phyloP scores from a whole-genome alignment of 2,797 vertebrate genomes.

The Catostomus latipinnis region DNA sequence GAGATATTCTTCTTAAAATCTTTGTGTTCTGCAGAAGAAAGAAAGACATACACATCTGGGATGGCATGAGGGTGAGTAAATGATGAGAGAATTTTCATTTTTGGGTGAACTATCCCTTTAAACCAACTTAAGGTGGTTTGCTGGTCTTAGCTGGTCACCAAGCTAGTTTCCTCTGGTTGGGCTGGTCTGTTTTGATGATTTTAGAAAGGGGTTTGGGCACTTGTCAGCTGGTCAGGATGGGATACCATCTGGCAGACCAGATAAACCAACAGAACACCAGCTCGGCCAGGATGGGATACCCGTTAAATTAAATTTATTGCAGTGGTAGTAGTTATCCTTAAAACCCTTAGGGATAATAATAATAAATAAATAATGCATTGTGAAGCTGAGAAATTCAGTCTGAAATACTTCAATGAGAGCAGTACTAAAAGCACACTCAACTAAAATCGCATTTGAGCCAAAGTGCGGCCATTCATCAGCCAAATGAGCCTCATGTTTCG shows the following conservation, averaged over 20 bases:
- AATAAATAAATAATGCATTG: neutral
- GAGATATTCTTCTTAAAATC: too few relatives aligned
- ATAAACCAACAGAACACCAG: neutral
- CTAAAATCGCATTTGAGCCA: constrained; percentile 45
- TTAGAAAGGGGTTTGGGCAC: neutral
- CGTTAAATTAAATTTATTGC: too few relatives aligned
- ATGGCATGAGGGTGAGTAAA: too few relatives aligned
- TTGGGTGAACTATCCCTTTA: too few relatives aligned
- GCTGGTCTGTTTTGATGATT: neutral
- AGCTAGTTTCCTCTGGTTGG: neutral
- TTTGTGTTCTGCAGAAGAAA: too few relatives aligned
- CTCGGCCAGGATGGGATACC: too few relatives aligned
- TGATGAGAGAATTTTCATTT: too few relatives aligned
- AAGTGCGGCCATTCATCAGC: constrained; percentile 69
- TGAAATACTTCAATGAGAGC: constrained; percentile 31
- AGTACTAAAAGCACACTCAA: constrained; percentile 33
- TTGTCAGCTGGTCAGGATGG: neutral
- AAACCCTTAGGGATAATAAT: neutral
- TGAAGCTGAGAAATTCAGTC: neutral
- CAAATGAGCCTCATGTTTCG: constrained; percentile 67
- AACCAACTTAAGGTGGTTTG: neutral
- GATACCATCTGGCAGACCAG: neutral
- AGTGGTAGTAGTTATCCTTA: too few relatives aligned
- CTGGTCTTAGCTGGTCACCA: neutral
- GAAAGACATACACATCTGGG: too few relatives aligned